phyloP scores from a whole-genome alignment of 2,113 vertebrate species.

The Hippoglossus stenolepis region DNA sequence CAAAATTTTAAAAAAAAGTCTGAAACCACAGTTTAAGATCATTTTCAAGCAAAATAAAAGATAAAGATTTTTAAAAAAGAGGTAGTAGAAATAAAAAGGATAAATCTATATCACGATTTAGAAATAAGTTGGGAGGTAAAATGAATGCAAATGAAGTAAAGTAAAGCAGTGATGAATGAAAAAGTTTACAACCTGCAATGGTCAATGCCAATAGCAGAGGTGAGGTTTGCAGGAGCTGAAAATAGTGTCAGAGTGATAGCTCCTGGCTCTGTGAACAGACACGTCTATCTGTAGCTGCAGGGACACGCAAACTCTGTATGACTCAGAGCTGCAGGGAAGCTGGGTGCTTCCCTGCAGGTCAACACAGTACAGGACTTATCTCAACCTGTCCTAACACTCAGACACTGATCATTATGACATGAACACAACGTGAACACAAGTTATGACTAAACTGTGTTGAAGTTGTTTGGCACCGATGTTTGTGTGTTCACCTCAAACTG shows the following conservation, averaged over 20 bases:
- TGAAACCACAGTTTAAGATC: no score
- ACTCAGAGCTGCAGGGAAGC: conserved; percentile 12
- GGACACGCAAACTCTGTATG: conserved; percentile 11
- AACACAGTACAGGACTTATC: neutral
- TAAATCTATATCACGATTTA: no score
- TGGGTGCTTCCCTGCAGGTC: neutral
- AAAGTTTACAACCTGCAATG: neutral
- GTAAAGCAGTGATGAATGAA: neutral
- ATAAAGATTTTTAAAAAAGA: no score
- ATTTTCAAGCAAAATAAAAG: no score
- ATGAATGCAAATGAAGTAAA: no score
- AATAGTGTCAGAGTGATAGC: conserved; percentile 41
- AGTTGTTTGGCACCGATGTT: neutral
- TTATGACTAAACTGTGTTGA: neutral
- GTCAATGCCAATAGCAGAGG: neutral
- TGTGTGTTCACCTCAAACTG: neutral
- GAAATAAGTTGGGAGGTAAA: no score
- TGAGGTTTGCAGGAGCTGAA: neutral
- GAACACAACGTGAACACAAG: neutral
- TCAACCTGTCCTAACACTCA: neutral
- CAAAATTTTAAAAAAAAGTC: no score
- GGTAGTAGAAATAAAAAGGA: no score
- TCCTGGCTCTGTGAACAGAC: conserved; percentile 2
- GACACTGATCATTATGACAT: neutral
- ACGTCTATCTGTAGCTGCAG: conserved; percentile 12